These are phyloP conservation scores for Sarcoramphus papa DNA, from an alignment of 2,797 vertebrate genomes.

Conservation along the genomic window DNA sequence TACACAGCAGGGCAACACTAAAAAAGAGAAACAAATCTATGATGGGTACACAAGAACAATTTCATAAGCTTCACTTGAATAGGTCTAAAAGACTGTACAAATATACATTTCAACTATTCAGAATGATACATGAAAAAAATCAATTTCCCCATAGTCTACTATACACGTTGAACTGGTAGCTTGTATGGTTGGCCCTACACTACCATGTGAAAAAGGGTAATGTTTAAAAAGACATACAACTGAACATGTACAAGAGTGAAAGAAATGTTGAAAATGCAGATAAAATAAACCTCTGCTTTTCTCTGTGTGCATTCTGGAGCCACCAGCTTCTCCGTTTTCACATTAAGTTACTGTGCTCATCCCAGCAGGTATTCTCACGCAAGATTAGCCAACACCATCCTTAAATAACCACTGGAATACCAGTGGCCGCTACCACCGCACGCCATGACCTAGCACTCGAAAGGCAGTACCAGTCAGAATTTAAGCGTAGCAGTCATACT, in stretches of 20 bases:
- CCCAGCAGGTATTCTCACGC: slow-evolving; percentile 58
- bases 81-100: slow-evolving; percentile 99
- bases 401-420: slow-evolving; percentile 9
- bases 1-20: slow-evolving; percentile 94
- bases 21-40: slow-evolving; percentile 84
- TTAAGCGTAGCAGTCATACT: slow-evolving; percentile 43
- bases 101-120: slow-evolving; percentile 93
- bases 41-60: slow-evolving; percentile 87
- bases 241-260: slow-evolving; percentile 70
- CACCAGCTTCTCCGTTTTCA: slow-evolving; percentile 67
- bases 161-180: slow-evolving; percentile 74
- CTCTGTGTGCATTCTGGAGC: slow-evolving; percentile 69
- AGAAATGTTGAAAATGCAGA: slow-evolving; percentile 65
- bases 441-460: slow-evolving; percentile 13
- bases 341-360: slow-evolving; percentile 69
- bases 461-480: slow-evolving; percentile 64
- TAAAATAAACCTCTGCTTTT: slow-evolving; percentile 71
- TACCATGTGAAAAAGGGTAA: slow-evolving; percentile 66
- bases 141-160: slow-evolving; percentile 75
- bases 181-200: slow-evolving; percentile 66
- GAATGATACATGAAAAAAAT: slow-evolving; percentile 86
- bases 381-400: slow-evolving; percentile 41
- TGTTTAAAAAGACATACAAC: slow-evolving; percentile 70
- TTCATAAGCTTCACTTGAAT: slow-evolving; percentile 87
- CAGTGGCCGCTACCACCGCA: slow-evolving; percentile 12